Evolutionary conservation across 2,797 vertebrate species (phyloP).

Genomic region (Thamnophis elegans): DNA sequence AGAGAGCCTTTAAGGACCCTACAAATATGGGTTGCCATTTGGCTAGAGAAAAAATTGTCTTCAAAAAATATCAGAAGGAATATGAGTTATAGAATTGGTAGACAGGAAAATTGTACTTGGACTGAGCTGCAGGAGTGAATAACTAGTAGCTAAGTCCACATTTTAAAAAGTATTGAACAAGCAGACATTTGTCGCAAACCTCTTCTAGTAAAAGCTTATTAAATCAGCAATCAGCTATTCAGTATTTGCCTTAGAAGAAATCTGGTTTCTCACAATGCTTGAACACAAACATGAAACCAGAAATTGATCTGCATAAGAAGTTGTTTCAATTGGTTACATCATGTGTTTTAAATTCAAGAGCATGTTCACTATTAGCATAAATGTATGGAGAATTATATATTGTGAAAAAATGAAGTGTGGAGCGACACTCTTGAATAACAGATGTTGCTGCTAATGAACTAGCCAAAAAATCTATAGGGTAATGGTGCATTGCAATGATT

Average conservation of each 20-base stretch:
- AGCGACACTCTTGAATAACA: neutral
- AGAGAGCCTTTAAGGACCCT: too few species aligned
- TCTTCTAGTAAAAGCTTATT: neutral
- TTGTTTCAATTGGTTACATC: neutral
- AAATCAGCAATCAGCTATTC: neutral
- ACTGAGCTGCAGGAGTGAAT: neutral
- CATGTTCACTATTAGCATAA: neutral
- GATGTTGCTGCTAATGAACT: conserved; percentile 45
- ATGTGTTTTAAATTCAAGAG: conserved; percentile 36
- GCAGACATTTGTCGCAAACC: neutral
- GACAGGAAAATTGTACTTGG: neutral
- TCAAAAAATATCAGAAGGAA: neutral
- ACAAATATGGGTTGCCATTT: too few species aligned
- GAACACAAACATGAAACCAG: neutral
- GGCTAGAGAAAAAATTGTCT: neutral
- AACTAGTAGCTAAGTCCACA: neutral
- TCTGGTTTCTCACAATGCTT: neutral
- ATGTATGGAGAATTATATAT: conserved; percentile 36
- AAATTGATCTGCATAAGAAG: neutral
- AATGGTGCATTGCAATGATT: conserved; percentile 33
- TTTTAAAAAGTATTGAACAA: neutral
- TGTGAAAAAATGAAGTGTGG: conserved; percentile 42
- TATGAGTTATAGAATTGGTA: neutral
- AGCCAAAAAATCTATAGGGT: conserved; percentile 27
- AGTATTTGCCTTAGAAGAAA: neutral